These are phyloP conservation scores for Galaxias olidus DNA, from an alignment of 2,797 vertebrate species.

Conservation along the genomic window DNA sequence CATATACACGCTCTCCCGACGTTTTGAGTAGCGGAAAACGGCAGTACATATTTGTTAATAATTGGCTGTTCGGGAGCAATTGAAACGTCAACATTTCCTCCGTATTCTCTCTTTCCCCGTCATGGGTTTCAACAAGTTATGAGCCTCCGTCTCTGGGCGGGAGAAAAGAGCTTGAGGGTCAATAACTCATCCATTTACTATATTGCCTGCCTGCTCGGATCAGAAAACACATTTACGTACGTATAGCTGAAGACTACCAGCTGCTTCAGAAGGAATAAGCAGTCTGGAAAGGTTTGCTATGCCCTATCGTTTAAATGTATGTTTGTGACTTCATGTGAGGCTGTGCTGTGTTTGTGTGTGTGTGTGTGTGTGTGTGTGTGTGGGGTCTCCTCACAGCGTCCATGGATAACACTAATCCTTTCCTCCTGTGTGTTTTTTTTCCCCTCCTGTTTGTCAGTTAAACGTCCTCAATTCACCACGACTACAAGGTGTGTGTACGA, in stretches of 20 bases:
- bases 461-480: slow-evolving; percentile 51
- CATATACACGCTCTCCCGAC: slow-evolving; percentile 59
- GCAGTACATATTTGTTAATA: slow-evolving; percentile 36
- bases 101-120: slow-evolving; percentile 35
- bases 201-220: slow-evolving; percentile 46
- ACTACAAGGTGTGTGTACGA: slow-evolving; percentile 63
- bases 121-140: slow-evolving; percentile 41
- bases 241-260: slow-evolving; percentile 24
- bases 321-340: not conserved
- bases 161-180: slow-evolving; percentile 56
- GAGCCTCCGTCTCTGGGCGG: slow-evolving; percentile 44
- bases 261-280: slow-evolving; percentile 5
- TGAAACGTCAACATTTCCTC: slow-evolving; percentile 48
- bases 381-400: slow-evolving; percentile 24
- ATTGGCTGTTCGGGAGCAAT: slow-evolving; percentile 51
- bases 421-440: slow-evolving; percentile 50
- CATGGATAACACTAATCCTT: slow-evolving; percentile 76
- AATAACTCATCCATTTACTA: slow-evolving; percentile 60
- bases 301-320: slow-evolving; percentile 56
- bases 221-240: slow-evolving; percentile 55
- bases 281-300: slow-evolving; percentile 62
- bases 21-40: slow-evolving; percentile 48
- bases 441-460: slow-evolving; percentile 52
- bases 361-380: slow-evolving; percentile 6
- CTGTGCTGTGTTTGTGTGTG: not conserved